Conservation (phyloP, 2,888 invertebrate genomes). For the Platycheirus albimanus region DNA sequence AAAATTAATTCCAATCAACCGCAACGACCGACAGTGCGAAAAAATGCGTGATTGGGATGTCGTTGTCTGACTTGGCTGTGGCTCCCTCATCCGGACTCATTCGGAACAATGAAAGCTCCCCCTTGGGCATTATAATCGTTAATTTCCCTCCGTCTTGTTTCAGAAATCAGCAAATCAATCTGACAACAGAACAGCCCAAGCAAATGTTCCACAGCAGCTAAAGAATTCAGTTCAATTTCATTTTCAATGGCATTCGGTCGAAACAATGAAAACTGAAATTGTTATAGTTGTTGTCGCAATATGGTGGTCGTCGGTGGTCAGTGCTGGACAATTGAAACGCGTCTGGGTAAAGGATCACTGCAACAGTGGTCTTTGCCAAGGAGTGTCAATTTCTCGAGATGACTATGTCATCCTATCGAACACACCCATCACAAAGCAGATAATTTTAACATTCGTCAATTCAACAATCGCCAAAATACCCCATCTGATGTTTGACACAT, state of each 20-base stretch:
- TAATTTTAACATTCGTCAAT: constrained; percentile 80
- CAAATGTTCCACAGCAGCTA: background rate
- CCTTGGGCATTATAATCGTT: constrained; percentile 40
- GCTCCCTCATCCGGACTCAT: constrained; percentile 17
- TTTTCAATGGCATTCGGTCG: constrained; percentile 69
- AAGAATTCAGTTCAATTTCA: constrained; percentile 60
- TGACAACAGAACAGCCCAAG: constrained; percentile 2
- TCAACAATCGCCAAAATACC: constrained; percentile 81
- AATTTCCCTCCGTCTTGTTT: constrained; percentile 48
- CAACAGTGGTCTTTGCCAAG: constrained; percentile 78
- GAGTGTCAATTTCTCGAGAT: constrained; percentile 79
- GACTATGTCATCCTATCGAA: constrained; percentile 81
- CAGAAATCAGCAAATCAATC: constrained; percentile 37
- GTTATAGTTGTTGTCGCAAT: constrained; percentile 31
- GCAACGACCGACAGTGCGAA: background rate
- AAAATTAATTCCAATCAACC: constrained; percentile 61
- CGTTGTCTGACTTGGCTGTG: background rate
- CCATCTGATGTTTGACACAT: constrained; percentile 81
- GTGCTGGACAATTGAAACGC: constrained; percentile 79
- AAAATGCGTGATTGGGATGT: constrained; percentile 18
- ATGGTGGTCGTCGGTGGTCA: background rate
- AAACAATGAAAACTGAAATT: constrained; percentile 42
- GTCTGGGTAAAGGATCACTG: constrained; percentile 82
- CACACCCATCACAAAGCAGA: constrained; percentile 78
- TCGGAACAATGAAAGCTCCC: background rate